Conservation (phyloP, 2,888 invertebrate genomes). For the Agrotis puta region DNA sequence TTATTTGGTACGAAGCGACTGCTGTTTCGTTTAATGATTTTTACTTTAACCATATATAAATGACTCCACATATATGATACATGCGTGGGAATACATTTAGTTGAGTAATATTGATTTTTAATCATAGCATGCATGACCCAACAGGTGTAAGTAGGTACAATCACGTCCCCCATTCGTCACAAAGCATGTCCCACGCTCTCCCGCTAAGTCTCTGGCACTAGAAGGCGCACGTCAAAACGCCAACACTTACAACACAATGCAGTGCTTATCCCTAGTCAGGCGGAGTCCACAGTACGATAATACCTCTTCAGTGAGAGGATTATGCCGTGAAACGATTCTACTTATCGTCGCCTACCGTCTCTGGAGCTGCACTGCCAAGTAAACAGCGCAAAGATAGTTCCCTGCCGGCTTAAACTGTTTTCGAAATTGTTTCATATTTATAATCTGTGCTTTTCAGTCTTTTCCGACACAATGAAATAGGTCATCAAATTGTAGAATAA, state of each 20-base stretch:
- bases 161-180: conserved; percentile 3
- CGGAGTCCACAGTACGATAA: conserved; percentile 76
- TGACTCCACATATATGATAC: background rate
- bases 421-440: conserved; percentile 51
- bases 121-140: background rate
- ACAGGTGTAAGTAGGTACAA: conserved; percentile 14
- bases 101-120: background rate
- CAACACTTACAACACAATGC: conserved; percentile 74
- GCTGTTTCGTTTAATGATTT: background rate
- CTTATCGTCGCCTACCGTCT: conserved; percentile 74
- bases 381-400: conserved; percentile 63
- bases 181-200: conserved; percentile 23
- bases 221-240: conserved; percentile 66
- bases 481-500: background rate
- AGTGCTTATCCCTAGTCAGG: conserved; percentile 74
- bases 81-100: background rate
- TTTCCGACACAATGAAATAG: background rate
- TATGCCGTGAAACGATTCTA: conserved; percentile 76
- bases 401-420: conserved; percentile 41
- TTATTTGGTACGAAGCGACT: background rate
- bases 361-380: conserved; percentile 64
- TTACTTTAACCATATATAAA: background rate
- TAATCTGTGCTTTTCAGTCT: conserved; percentile 23
- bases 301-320: conserved; percentile 81
- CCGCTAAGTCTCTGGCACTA: conserved; percentile 62